phyloP scores from a whole-genome alignment of 2,113 vertebrate genomes.

The Archilochus colubris region DNA sequence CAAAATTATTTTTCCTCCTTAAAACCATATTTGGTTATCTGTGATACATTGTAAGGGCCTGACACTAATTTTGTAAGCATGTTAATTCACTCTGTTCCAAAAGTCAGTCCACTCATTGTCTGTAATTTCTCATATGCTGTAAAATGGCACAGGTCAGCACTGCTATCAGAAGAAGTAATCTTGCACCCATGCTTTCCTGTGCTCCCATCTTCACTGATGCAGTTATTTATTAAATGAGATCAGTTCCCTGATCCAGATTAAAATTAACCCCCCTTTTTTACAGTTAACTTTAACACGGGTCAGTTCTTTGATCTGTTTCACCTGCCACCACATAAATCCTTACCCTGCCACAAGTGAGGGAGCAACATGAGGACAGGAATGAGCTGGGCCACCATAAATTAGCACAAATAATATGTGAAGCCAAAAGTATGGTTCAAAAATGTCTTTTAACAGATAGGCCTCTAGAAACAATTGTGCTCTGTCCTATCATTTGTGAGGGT shows the following conservation, averaged over 20 bases:
- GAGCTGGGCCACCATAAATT: background rate
- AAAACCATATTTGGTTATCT: conserved; percentile 3
- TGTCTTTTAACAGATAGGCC: background rate
- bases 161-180: conserved; percentile 2
- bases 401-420: background rate
- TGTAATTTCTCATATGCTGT: background rate
- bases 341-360: background rate
- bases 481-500: background rate
- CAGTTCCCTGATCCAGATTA: background rate
- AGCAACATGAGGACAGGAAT: background rate
- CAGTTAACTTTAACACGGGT: background rate
- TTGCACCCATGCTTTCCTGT: background rate
- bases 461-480: background rate
- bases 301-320: conserved; percentile 20
- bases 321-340: conserved; percentile 39
- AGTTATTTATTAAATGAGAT: conserved; percentile 2
- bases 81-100: background rate
- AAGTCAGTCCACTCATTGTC: background rate
- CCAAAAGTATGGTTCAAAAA: background rate
- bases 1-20: conserved; percentile 33
- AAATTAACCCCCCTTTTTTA: background rate
- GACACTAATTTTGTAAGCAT: conserved; percentile 41
- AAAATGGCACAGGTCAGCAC: conserved; percentile 21
- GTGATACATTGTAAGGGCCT: conserved; percentile 5
- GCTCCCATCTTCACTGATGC: background rate